phyloP scores from a whole-genome alignment of 35 echinoderm and acorn worm genomes.

The Eucidaris tribuloides region DNA sequence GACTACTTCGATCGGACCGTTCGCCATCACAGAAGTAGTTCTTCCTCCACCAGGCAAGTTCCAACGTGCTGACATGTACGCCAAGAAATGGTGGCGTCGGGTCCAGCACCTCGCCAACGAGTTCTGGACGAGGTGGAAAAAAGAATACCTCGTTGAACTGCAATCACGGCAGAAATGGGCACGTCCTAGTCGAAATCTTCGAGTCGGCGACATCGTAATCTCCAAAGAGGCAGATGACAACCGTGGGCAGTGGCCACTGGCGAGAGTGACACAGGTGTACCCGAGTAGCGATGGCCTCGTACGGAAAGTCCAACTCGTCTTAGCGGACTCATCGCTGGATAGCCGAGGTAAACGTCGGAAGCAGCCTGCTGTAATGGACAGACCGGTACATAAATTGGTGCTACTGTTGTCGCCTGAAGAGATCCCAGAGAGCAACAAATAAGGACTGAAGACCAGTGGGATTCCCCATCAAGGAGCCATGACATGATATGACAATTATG shows the following conservation, averaged over 20 bases:
- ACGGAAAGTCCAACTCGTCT: conserved; percentile 29
- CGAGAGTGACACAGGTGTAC: conserved; percentile 22
- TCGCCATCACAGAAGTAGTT: conserved; percentile 33
- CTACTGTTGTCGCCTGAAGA: too few species aligned
- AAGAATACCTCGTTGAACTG: conserved; percentile 26
- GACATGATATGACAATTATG: too few species aligned
- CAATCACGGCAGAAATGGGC: conserved; percentile 50
- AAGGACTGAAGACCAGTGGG: too few species aligned
- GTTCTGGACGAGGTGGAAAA: conserved; percentile 54
- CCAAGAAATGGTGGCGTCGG: conserved; percentile 28
- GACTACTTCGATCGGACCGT: conserved; percentile 64
- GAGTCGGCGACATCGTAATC: conserved; percentile 42
- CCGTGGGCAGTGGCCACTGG: conserved; percentile 40
- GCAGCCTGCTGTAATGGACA: too few species aligned
- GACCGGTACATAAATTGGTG: too few species aligned
- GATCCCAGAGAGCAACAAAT: too few species aligned
- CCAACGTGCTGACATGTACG: conserved; percentile 39
- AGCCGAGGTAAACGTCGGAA: not conserved
- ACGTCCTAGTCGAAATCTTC: not conserved
- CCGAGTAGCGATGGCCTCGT: conserved; percentile 30
- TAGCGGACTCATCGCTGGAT: not conserved
- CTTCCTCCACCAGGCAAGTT: conserved; percentile 68
- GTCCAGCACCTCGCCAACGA: conserved; percentile 53
- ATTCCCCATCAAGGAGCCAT: too few species aligned
- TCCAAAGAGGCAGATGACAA: conserved; percentile 21